Evolutionary conservation across 1,140 invertebrate genomes (phyloP).

Genomic region (Drosophila sturtevanti): DNA sequence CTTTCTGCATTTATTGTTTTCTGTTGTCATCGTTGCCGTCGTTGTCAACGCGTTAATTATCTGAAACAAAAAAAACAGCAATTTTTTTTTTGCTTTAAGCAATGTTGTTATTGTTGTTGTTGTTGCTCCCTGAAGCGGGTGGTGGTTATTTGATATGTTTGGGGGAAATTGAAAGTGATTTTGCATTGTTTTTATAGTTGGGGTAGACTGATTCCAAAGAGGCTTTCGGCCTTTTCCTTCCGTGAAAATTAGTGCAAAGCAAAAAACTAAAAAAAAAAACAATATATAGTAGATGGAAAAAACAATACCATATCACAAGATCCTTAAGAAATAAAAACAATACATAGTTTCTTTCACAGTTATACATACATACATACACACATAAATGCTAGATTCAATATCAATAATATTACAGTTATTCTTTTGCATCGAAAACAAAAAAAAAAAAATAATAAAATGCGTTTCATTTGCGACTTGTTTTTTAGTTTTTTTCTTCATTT

Average conservation of each 20-base stretch:
- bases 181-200: background rate
- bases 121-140: slow-evolving; percentile 6
- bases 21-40: slow-evolving; percentile 1
- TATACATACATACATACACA: too few relatives aligned
- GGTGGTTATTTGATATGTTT: slow-evolving; percentile 4
- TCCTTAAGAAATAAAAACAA: too few relatives aligned
- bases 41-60: slow-evolving; percentile 31
- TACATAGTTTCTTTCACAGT: too few relatives aligned
- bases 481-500: background rate
- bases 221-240: slow-evolving; percentile 5
- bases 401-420: too few relatives aligned
- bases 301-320: too few relatives aligned
- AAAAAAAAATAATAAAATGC: background rate
- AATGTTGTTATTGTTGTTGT: background rate
- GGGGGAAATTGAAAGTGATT: slow-evolving; percentile 6
- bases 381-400: too few relatives aligned
- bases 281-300: background rate
- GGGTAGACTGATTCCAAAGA: background rate
- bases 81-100: background rate
- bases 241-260: background rate
- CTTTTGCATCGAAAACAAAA: too few relatives aligned
- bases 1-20: slow-evolving; percentile 3
- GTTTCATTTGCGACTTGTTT: background rate
- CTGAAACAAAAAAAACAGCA: background rate
- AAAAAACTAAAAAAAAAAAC: background rate